Conservation (phyloP, 2,797 vertebrate species). For the Dendrocincla fuliginosa region DNA sequence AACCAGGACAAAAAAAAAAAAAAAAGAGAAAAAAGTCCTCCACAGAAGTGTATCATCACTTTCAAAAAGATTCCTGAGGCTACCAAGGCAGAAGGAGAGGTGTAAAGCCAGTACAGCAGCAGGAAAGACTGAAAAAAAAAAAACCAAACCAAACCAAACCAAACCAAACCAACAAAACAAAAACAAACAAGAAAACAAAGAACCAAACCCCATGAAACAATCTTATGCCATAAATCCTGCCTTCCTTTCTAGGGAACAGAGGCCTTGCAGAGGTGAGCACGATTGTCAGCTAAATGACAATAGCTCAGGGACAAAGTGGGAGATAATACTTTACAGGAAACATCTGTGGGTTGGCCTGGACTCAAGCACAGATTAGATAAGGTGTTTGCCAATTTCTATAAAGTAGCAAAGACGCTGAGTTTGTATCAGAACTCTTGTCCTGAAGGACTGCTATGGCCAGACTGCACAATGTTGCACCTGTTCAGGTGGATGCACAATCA, state of each 20-base stretch:
- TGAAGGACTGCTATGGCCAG: not conserved
- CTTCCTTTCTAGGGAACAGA: not conserved
- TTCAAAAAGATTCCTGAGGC: conserved; percentile 3
- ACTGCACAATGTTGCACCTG: not conserved
- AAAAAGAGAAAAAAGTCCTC: not conserved
- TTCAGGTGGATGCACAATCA: not conserved
- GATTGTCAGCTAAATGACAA: not conserved
- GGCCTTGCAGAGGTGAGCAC: not conserved
- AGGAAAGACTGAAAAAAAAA: not conserved
- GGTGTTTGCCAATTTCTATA: not conserved
- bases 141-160: not conserved
- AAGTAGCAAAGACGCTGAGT: not conserved
- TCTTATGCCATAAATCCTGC: not conserved
- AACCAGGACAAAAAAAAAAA: not conserved
- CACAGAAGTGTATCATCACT: not conserved
- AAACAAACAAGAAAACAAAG: not conserved
- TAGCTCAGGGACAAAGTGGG: not conserved
- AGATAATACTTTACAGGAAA: not conserved
- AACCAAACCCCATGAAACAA: not conserved
- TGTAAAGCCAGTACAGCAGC: not conserved
- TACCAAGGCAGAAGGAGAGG: not conserved
- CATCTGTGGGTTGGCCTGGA: not conserved
- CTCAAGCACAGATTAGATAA: not conserved
- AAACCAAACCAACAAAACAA: not conserved
- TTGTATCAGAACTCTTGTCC: not conserved